Evolutionary conservation across 2,888 invertebrate species (phyloP).

Genomic region (Lissonota sp.): DNA sequence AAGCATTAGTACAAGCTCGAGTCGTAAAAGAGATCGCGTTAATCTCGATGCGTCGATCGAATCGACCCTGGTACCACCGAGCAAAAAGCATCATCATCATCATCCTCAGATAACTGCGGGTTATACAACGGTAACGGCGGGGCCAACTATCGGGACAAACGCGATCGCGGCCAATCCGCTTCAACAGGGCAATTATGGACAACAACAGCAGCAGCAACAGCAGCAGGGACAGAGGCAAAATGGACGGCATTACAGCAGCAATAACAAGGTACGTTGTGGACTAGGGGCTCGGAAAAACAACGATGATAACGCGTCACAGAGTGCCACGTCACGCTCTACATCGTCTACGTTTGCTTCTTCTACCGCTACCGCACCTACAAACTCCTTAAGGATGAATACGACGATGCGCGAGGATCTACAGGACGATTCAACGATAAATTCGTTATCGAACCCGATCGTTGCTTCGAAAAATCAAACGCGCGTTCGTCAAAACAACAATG

Average conservation of each 20-base stretch:
- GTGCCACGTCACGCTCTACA: constrained; percentile 70
- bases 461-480: not conserved
- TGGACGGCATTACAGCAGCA: constrained; percentile 81
- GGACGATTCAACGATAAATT: not conserved
- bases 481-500: constrained; percentile 1
- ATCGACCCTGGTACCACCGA: constrained; percentile 35
- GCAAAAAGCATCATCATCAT: constrained; percentile 67
- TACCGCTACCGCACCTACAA: not conserved
- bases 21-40: constrained; percentile 54
- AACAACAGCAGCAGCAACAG: constrained; percentile 61
- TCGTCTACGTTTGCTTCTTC: constrained; percentile 52
- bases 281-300: constrained; percentile 74
- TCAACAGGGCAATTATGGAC: constrained; percentile 31
- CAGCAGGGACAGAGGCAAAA: constrained; percentile 79
- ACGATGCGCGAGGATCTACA: not conserved
- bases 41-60: constrained; percentile 46
- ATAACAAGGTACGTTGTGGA: constrained; percentile 83
- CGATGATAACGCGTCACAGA: constrained; percentile 65
- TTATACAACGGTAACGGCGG: constrained; percentile 76
- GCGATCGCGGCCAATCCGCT: constrained; percentile 82
- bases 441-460: not conserved
- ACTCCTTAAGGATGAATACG: not conserved
- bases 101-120: constrained; percentile 66
- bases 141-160: constrained; percentile 78
- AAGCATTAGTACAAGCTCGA: constrained; percentile 45